Evolutionary conservation across 35 echinoderm and acorn worm genomes (phyloP), one percentile per base, ranked within the genome.

Genomic region (Stichopus chloronotus): DNA sequence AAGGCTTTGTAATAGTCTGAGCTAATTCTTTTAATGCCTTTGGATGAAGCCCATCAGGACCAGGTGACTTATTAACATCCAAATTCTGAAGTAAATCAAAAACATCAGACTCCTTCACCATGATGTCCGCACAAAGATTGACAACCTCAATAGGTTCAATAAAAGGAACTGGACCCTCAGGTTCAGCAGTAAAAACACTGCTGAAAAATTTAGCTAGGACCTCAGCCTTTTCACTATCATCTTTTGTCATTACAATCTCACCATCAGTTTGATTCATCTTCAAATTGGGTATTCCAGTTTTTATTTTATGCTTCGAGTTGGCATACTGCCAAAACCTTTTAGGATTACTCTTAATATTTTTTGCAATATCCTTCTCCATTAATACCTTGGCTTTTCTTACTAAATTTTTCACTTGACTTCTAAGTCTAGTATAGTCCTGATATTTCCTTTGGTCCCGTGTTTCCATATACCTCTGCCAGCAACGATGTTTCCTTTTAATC

Each of bases 11-110:
- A 12, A 78, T 25, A 78, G 20, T 6, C 76, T 78, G 76, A 9
- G 76, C 76, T 78, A 21, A 11, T 78, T 78, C 76, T 78, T 78
- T 78, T 78, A 78, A 21, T 78, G 76, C 76, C 76, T 78, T 78
- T 78, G 76, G 76, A 78, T 78, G 76, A 14, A 78, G 76, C 76
- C 76, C 76, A 78, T 78, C 76, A 78, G 16, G 76, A 78, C 76
- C 76, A 24, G 76, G 19, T 78, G 16, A 78, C 11, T 78, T 78
- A 78, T 21, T 78, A 23, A 78, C 76, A 78, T 78, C 76, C 76
- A 78, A 21, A 78, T 78, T 43, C 76, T 25, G 21, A 78, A 78
- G 76, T 78, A 78, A 78, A 78, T 78, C 12, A 78, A 78, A 78
- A 78, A 25, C 76, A 25, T 21, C 72, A 6, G 7, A 16, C 72